Evolutionary conservation across 35 echinoderm and acorn worm genomes (phyloP).

Genomic region (Apostichopus californicus): DNA sequence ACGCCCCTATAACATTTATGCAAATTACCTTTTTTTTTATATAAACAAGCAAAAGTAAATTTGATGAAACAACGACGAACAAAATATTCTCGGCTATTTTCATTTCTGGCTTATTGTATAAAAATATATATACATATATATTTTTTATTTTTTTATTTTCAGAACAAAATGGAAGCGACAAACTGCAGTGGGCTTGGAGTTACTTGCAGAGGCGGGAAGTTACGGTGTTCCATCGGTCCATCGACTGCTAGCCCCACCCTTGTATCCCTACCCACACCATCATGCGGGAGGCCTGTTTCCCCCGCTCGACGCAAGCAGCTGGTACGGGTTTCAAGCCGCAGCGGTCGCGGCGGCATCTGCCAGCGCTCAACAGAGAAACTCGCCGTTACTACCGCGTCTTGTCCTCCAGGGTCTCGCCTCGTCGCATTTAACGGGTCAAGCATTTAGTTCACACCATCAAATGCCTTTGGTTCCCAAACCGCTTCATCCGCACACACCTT

Average conservation of each 20-base stretch:
- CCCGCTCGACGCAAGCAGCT: conserved; percentile 34
- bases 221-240: conserved; percentile 87
- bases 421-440: conserved; percentile 42
- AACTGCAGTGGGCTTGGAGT: conserved; percentile 92
- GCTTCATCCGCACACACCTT: conserved; percentile 58
- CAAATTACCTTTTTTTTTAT: too few relatives aligned
- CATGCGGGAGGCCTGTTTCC: conserved; percentile 25
- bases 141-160: conserved; percentile 49
- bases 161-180: conserved; percentile 99
- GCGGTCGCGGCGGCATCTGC: conserved; percentile 46
- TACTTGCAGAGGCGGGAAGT: conserved; percentile 92
- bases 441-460: conserved; percentile 17
- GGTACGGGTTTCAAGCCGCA: conserved; percentile 55
- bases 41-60: too few relatives aligned
- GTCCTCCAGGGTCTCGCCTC: conserved; percentile 46
- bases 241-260: conserved; percentile 84
- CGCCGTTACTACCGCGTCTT: conserved; percentile 33
- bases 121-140: too few relatives aligned
- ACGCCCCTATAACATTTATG: too few relatives aligned
- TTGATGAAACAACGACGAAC: too few relatives aligned
- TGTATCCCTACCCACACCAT: conserved; percentile 89
- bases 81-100: too few relatives aligned
- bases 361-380: conserved; percentile 37
- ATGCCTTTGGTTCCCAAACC: conserved; percentile 56
- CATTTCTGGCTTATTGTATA: too few relatives aligned